Evolutionary conservation across 1,140 invertebrate species (phyloP).

Genomic region (Bombyx mandarina): DNA sequence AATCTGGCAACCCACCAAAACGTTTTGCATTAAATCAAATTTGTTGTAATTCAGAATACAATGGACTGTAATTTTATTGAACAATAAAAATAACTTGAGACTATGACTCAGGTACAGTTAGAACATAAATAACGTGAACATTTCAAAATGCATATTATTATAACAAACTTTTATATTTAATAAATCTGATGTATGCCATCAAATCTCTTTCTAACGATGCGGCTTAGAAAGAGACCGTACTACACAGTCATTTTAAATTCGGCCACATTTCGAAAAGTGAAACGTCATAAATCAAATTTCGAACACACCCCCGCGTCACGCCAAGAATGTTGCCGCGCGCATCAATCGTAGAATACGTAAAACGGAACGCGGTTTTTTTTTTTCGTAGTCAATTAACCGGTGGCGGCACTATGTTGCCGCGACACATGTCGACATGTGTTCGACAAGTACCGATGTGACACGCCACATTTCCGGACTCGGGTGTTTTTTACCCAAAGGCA

Average conservation of each 20-base stretch:
- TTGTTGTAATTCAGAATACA: slow-evolving; percentile 11
- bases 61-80: slow-evolving; percentile 2
- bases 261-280: slow-evolving; percentile 6
- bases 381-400: slow-evolving; percentile 57
- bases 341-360: slow-evolving; percentile 4
- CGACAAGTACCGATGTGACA: slow-evolving; percentile 47
- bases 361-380: slow-evolving; percentile 19
- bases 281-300: slow-evolving; percentile 11
- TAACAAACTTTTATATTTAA: too few relatives aligned
- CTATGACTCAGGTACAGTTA: too few relatives aligned
- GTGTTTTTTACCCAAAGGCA: slow-evolving; percentile 49
- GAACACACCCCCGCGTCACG: slow-evolving; percentile 10
- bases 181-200: too few relatives aligned
- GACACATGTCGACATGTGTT: slow-evolving; percentile 66
- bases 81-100: not conserved
- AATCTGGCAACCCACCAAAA: slow-evolving; percentile 11
- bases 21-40: slow-evolving; percentile 3
- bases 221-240: too few relatives aligned
- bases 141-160: too few relatives aligned
- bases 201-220: too few relatives aligned
- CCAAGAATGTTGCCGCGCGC: slow-evolving; percentile 10
- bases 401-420: slow-evolving; percentile 25
- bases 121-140: too few relatives aligned
- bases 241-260: too few relatives aligned
- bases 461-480: slow-evolving; percentile 49